phyloP scores from a whole-genome alignment of 2,797 vertebrate genomes.

The Typhlichthys subterraneus region DNA sequence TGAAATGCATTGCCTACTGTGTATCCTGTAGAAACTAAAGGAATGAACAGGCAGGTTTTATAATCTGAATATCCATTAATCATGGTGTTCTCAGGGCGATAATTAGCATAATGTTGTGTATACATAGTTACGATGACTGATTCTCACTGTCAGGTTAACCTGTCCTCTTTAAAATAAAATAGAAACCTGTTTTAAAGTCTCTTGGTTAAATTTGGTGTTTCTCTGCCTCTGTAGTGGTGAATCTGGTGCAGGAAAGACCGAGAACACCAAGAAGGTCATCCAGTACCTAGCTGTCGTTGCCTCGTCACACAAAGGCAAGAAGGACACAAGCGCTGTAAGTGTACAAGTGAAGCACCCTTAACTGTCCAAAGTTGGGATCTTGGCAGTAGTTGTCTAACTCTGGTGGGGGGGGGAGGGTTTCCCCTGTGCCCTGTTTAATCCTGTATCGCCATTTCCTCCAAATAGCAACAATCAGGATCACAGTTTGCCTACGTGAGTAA shows the following conservation, averaged over 20 bases:
- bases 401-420: slow-evolving; percentile 21
- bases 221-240: slow-evolving; percentile 81
- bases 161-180: too few species aligned
- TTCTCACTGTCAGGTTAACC: too few species aligned
- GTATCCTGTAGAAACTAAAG: slow-evolving; percentile 14
- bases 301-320: slow-evolving; percentile 97
- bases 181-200: too few species aligned
- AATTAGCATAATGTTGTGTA: too few species aligned
- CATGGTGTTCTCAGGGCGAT: not conserved
- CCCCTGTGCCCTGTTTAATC: slow-evolving; percentile 53
- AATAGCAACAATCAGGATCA: slow-evolving; percentile 82
- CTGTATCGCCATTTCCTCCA: slow-evolving; percentile 73
- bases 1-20: slow-evolving; percentile 4
- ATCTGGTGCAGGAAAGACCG: slow-evolving; percentile 96
- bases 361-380: slow-evolving; percentile 24
- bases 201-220: too few species aligned
- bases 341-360: slow-evolving; percentile 18
- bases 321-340: slow-evolving; percentile 92
- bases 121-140: not conserved
- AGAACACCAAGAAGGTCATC: slow-evolving; percentile 98
- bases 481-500: slow-evolving; percentile 84
- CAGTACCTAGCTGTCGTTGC: slow-evolving; percentile 96
- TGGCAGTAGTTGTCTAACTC: slow-evolving; percentile 60
- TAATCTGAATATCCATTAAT: slow-evolving; percentile 1
- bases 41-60: not conserved